Base-by-base conservation (phyloP, 2,113 vertebrate species). In the Catagonus wagneri region DNA sequence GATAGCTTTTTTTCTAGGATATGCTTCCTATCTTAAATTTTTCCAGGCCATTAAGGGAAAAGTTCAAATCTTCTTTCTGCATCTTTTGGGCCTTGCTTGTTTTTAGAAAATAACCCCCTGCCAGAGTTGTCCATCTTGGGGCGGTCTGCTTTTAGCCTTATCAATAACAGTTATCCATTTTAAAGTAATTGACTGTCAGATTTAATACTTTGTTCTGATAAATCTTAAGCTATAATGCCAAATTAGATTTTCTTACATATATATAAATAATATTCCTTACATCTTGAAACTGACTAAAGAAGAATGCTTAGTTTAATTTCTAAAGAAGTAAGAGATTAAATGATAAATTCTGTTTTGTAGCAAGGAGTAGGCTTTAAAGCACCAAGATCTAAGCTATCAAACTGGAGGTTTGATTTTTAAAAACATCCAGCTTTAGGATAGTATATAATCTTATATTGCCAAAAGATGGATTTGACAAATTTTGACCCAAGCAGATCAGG, bases 251-350 rank as follows among this genome's bases (percentile, higher is more conserved):
- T 63, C n/a, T 72, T 27, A 54, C 7, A 83, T 58, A 71, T 86
- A 39, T 91, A 75, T 6, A 85, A 94, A 78, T 89, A 81, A 27
- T 72, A 89, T 71, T 27, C 16, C 36, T 84, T 85, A 52, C 11
- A 63, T 84, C 65, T 79, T 88, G n/a, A 83, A 94, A 78, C 13
- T 52, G 29, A 94, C 17, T 63, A 90, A 96, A 54, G 19, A 79
- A 83, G 16, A 60, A 6, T 52, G 34, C 56, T 63, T 85, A 74
- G 50, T 56, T 36, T 76, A 75, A 88, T 80, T 68, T 83, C 56
- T 74, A 76, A 74, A 58, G 3, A 50, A 74, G 15, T 65, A 61
- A 79, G 79, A 74, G 9, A 76, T 71, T 15, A 95, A 85, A 92
- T 81, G 22, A 36, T 63, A 83, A 81, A 75, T 84, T 91, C 0